These are phyloP conservation scores for Neoseiulus cucumeris DNA, from an alignment of 1,140 invertebrate genomes.

Conservation along the genomic window DNA sequence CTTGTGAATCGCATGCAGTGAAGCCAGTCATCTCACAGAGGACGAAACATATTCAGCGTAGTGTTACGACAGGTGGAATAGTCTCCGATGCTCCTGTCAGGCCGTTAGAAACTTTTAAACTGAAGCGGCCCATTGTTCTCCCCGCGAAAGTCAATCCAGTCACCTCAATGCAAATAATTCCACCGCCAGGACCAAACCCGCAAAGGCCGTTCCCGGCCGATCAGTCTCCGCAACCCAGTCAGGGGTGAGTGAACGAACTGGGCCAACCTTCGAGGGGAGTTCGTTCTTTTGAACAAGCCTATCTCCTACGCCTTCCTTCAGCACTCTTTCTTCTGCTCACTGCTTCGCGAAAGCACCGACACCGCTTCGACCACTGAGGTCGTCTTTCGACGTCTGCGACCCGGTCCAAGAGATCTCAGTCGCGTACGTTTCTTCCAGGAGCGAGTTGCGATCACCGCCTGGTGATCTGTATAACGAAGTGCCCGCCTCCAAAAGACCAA, in stretches of 20 bases:
- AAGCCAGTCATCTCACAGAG: no score
- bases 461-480: background rate
- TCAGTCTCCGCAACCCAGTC: constrained; percentile 1
- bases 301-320: no score
- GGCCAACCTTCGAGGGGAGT: no score
- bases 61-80: background rate
- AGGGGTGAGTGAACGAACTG: constrained; percentile 1
- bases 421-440: background rate
- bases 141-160: background rate
- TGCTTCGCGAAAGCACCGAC: no score
- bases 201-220: background rate
- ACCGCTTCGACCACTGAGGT: no score
- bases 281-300: no score
- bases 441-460: background rate
- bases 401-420: no score
- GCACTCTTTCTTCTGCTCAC: no score
- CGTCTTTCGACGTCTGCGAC: no score
- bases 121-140: background rate
- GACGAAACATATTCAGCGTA: background rate
- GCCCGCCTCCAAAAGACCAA: background rate
- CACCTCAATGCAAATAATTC: background rate
- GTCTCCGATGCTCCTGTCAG: constrained; percentile 3
- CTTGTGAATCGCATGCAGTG: no score
- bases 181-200: constrained; percentile 1
- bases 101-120: background rate